Conservation (phyloP, 2,797 vertebrate genomes). For the Leuciscus waleckii region DNA sequence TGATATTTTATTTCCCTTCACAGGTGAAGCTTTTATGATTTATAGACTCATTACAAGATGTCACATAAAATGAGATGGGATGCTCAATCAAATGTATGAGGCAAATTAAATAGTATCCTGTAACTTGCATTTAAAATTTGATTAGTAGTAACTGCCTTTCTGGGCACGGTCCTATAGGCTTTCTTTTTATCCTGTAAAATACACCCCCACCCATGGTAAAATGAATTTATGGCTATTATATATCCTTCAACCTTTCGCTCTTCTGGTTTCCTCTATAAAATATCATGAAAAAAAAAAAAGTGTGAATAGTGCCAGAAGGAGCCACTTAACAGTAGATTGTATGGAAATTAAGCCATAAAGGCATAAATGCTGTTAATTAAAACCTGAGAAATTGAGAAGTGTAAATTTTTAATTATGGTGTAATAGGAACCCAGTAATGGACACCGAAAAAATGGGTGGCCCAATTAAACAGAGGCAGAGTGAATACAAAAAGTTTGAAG, state of each 20-base stretch:
- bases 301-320: constrained; percentile 38
- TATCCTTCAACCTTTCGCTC: constrained; percentile 7
- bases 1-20: neutral
- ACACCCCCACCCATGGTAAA: neutral
- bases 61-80: constrained; percentile 27
- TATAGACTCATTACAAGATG: constrained; percentile 21
- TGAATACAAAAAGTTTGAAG: too few relatives aligned
- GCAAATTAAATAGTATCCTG: constrained; percentile 21
- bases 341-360: constrained; percentile 40
- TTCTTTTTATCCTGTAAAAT: constrained; percentile 45
- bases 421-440: too few relatives aligned
- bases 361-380: constrained; percentile 36
- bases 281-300: constrained; percentile 15
- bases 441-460: too few relatives aligned
- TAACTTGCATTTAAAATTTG: constrained; percentile 18
- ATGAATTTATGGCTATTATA: neutral
- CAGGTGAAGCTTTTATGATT: constrained; percentile 14
- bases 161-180: neutral
- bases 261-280: constrained; percentile 17
- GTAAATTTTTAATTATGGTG: neutral
- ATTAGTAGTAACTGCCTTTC: constrained; percentile 30
- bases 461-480: too few relatives aligned
- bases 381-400: constrained; percentile 19
- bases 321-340: constrained; percentile 31
- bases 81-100: constrained; percentile 15